These are phyloP conservation scores for Streptopelia turtur DNA, from an alignment of 2,797 vertebrate genomes.

Conservation along the genomic window DNA sequence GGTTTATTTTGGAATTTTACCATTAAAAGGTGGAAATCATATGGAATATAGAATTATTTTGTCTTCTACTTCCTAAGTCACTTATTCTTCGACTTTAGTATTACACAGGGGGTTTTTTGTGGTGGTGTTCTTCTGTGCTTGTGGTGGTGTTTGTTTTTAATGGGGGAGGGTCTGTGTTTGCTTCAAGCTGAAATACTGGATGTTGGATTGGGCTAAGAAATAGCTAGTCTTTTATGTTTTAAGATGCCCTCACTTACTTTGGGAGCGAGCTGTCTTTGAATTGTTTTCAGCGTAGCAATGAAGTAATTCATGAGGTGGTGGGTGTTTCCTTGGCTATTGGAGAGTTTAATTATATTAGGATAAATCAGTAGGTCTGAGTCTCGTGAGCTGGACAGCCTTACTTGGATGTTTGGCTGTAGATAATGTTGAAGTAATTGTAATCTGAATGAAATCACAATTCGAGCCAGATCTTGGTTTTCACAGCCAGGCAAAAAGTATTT, in stretches of 20 bases:
- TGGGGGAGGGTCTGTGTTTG: neutral
- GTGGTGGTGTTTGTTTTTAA: neutral
- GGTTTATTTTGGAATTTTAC: neutral
- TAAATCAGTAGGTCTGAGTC: neutral
- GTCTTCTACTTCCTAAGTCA: neutral
- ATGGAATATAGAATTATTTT: neutral
- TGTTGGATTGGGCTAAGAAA: neutral
- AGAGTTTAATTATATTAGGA: neutral
- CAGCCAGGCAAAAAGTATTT: neutral
- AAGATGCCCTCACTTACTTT: neutral
- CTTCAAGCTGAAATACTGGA: neutral
- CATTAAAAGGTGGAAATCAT: neutral
- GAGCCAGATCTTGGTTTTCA: neutral
- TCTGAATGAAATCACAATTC: neutral
- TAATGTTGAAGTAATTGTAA: neutral
- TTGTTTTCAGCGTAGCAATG: conserved; percentile 45
- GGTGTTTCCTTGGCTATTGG: conserved; percentile 2
- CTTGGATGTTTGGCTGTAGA: neutral
- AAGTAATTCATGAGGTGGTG: conserved; percentile 36
- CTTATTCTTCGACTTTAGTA: neutral
- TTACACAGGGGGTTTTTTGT: neutral
- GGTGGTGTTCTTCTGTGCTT: too few species aligned
- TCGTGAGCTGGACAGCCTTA: neutral
- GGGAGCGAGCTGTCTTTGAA: conserved; percentile 37
- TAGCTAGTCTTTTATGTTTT: neutral